A percentile compares a stretch with the other conserved stretches of the same genome.
Evolutionary conservation across 2,113 vertebrate genomes (phyloP).

Genomic region (Pygoscelis antarcticus): DNA sequence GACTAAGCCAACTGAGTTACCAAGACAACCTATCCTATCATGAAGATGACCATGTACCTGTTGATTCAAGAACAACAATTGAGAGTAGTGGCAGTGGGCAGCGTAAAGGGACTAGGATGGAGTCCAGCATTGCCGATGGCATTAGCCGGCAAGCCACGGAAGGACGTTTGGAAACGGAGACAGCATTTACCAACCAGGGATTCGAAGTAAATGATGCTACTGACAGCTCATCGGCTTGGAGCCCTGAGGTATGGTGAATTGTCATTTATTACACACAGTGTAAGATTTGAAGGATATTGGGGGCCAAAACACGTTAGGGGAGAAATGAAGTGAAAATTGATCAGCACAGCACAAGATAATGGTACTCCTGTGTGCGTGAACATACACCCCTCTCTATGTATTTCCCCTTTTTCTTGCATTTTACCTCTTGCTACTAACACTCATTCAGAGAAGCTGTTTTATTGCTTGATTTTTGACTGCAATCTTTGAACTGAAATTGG

Average conservation of each 20-base stretch:
- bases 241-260: constrained; percentile 83
- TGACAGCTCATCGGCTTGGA: constrained; percentile 85
- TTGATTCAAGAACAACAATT: constrained; percentile 44
- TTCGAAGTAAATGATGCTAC: constrained; percentile 77
- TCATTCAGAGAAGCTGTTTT: neutral
- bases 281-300: neutral
- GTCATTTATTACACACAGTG: neutral
- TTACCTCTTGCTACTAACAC: neutral
- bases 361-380: neutral
- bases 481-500: neutral
- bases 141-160: constrained; percentile 56
- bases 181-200: constrained; percentile 62
- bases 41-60: constrained; percentile 67
- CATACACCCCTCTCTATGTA: neutral
- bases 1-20: constrained; percentile 71
- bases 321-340: constrained; percentile 25
- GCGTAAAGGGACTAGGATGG: constrained; percentile 9
- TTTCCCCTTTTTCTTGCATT: neutral
- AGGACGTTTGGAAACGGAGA: constrained; percentile 72
- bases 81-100: constrained; percentile 6
- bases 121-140: neutral
- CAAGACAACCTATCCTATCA: constrained; percentile 72
- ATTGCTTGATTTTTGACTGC: neutral
- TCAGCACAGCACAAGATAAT: neutral
- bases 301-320: neutral